A percentile compares a stretch with the other conserved stretches of the same genome.
Conservation (phyloP, 2,888 invertebrate genomes). For the Pyrgus malvae region DNA sequence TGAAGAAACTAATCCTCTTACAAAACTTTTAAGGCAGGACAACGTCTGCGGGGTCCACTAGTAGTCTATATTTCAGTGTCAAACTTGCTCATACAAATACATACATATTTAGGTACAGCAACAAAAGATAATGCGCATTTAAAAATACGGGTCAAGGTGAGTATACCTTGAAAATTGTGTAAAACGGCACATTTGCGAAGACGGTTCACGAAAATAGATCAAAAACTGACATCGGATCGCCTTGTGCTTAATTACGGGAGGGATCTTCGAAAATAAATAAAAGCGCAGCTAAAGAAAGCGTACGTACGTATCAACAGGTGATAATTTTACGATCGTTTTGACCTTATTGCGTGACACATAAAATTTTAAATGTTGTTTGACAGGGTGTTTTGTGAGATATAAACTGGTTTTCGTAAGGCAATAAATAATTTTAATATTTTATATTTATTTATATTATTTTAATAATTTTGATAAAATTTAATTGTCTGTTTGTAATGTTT, state of each 20-base stretch:
- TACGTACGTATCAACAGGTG: neutral
- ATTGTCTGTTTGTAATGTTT: no score
- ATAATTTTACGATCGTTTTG: neutral
- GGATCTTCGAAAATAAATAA: neutral
- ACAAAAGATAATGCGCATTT: conserved; percentile 15
- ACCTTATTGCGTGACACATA: neutral
- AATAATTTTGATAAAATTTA: no score
- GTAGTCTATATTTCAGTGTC: neutral
- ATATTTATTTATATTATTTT: no score
- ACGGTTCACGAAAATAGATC: conserved; percentile 43
- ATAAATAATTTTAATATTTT: no score
- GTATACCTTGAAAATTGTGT: conserved; percentile 48
- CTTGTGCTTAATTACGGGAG: conserved; percentile 60
- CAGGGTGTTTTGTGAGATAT: no score
- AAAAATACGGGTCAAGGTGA: conserved; percentile 51
- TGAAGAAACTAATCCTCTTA: no score
- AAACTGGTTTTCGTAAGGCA: no score
- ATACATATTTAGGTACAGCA: conserved; percentile 14
- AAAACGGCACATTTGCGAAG: conserved; percentile 45
- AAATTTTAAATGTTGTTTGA: neutral
- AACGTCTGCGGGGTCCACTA: no score
- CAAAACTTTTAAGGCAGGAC: no score
- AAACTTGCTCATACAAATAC: neutral
- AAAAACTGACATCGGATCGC: conserved; percentile 53
- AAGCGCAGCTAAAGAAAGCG: neutral